phyloP scores from a whole-genome alignment of 2,113 vertebrate species.

The Serilophus lunatus region DNA sequence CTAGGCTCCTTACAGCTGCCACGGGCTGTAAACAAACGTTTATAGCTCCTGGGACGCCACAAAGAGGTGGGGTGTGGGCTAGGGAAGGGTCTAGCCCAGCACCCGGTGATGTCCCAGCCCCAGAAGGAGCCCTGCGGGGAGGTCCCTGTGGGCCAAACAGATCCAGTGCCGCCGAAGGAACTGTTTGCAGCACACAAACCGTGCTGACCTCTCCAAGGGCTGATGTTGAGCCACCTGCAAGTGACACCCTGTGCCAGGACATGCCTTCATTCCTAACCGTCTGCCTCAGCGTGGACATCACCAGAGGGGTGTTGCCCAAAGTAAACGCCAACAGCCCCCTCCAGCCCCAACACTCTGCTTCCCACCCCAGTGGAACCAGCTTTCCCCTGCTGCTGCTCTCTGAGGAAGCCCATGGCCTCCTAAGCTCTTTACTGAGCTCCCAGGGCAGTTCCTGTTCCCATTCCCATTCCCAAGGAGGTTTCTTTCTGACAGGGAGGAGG shows the following conservation, averaged over 20 bases:
- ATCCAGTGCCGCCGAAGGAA: accelerated
- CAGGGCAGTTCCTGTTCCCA: neutral
- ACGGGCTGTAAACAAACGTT: neutral
- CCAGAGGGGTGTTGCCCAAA: neutral
- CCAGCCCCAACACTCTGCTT: neutral
- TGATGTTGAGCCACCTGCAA: neutral
- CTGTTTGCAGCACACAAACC: neutral
- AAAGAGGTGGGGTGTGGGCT: neutral
- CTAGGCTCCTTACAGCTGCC: neutral
- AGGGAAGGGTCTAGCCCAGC: neutral
- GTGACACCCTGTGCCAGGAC: accelerated
- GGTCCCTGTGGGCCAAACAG: neutral
- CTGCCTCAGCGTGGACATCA: neutral
- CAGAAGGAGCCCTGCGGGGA: neutral
- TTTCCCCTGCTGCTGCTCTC: neutral
- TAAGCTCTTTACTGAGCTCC: neutral
- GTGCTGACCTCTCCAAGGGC: neutral
- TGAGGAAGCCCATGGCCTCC: neutral
- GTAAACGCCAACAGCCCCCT: neutral
- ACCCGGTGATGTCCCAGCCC: neutral
- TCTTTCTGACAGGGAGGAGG: neutral
- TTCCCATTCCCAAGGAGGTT: neutral
- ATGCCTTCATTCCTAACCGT: accelerated
- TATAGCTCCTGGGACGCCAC: neutral
- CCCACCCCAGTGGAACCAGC: accelerated